Conservation (phyloP, 2,797 vertebrate species). For the Pelochelys cantorii region DNA sequence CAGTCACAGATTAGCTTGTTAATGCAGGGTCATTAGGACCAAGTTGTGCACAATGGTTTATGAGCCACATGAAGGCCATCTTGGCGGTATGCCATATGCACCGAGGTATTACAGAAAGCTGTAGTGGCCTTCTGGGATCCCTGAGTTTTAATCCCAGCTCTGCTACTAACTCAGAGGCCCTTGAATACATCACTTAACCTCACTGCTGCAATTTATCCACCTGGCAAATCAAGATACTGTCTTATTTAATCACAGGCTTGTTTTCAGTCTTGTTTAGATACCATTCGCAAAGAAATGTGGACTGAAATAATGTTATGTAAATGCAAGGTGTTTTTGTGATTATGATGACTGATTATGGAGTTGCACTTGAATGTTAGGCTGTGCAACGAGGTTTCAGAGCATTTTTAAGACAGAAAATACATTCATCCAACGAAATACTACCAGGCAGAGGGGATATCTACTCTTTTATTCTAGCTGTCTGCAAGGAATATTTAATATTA, state of each 20-base stretch:
- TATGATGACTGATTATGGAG: background rate
- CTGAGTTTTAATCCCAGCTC: background rate
- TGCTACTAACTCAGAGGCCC: background rate
- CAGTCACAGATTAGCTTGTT: background rate
- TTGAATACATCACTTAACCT: background rate
- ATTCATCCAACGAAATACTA: background rate
- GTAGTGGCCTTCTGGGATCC: rapidly evolving
- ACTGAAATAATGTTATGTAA: background rate
- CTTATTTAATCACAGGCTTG: background rate
- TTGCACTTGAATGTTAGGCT: background rate
- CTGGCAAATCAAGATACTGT: background rate
- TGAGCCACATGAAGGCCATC: rapidly evolving
- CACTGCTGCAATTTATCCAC: background rate
- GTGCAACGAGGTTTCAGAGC: background rate
- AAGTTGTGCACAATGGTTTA: background rate
- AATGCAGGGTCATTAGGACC: background rate
- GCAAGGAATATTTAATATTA: background rate
- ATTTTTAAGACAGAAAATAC: background rate
- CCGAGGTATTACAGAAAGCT: background rate
- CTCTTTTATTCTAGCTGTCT: too few species aligned
- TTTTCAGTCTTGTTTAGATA: background rate
- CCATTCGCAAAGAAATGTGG: background rate
- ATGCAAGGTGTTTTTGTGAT: background rate
- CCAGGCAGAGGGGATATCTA: background rate
- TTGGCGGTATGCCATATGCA: background rate